These are phyloP conservation scores for Leptodirus hochenwartii DNA, from an alignment of 2,888 invertebrate species.

Conservation along the genomic window DNA sequence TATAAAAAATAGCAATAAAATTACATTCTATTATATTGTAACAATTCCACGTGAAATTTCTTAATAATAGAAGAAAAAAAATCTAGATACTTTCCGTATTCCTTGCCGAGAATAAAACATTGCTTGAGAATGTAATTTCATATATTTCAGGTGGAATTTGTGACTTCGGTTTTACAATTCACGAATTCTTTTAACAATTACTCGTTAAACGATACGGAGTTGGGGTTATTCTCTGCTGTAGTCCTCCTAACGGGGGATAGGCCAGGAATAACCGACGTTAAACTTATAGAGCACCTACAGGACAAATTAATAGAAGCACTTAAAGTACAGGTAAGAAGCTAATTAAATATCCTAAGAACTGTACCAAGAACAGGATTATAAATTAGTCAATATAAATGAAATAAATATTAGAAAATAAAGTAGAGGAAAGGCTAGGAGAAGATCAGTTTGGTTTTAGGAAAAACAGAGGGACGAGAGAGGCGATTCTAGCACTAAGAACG, in stretches of 20 bases:
- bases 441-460: too few relatives aligned
- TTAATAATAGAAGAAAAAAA: too few relatives aligned
- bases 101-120: slow-evolving; percentile 2
- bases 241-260: slow-evolving; percentile 70
- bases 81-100: too few relatives aligned
- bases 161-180: slow-evolving; percentile 64
- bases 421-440: too few relatives aligned
- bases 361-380: not conserved
- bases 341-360: slow-evolving; percentile 3
- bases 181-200: slow-evolving; percentile 55
- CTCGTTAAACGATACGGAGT: slow-evolving; percentile 72
- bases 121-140: slow-evolving; percentile 4
- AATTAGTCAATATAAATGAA: not conserved
- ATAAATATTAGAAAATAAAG: slow-evolving; percentile 1
- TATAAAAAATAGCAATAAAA: too few relatives aligned
- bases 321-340: slow-evolving; percentile 47
- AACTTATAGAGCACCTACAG: slow-evolving; percentile 59
- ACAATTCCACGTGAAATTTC: too few relatives aligned
- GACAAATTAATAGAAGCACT: slow-evolving; percentile 77
- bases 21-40: too few relatives aligned
- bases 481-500: too few relatives aligned
- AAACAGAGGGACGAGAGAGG: too few relatives aligned
- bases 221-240: slow-evolving; percentile 74
- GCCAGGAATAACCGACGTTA: slow-evolving; percentile 59
- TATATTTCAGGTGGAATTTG: slow-evolving; percentile 58